phyloP scores from a whole-genome alignment of 2,113 vertebrate species.

The Chionomys nivalis region DNA sequence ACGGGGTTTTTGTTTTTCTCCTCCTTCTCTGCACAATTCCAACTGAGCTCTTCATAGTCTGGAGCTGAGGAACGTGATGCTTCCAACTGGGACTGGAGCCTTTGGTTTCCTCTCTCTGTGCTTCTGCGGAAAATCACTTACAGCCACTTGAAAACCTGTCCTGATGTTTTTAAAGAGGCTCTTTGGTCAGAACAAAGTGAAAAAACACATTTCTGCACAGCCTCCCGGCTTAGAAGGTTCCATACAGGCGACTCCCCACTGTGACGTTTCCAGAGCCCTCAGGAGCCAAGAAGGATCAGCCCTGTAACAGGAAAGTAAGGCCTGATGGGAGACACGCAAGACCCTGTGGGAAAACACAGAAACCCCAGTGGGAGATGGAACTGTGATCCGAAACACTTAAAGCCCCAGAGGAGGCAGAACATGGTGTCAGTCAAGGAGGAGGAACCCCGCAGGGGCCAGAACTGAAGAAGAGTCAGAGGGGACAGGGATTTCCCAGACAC shows the following conservation, averaged over 20 bases:
- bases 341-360: neutral
- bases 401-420: neutral
- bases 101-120: neutral
- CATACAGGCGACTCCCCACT: neutral
- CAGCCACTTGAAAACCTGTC: constrained; percentile 39
- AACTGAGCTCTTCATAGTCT: neutral
- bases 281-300: accelerated
- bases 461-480: neutral
- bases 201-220: neutral
- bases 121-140: constrained; percentile 34
- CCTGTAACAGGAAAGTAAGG: neutral
- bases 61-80: neutral
- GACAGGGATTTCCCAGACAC: neutral
- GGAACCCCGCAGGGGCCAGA: neutral
- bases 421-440: neutral
- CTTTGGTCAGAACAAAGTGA: neutral
- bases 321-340: neutral
- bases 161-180: constrained; percentile 8
- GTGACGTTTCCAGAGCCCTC: neutral
- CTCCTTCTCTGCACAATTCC: neutral
- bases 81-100: neutral
- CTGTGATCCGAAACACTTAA: neutral
- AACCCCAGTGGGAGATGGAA: neutral
- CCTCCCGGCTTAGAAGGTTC: neutral
- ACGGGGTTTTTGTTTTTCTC: neutral